phyloP scores from a whole-genome alignment of 2,113 vertebrate genomes.

The Acanthochromis polyacanthus region DNA sequence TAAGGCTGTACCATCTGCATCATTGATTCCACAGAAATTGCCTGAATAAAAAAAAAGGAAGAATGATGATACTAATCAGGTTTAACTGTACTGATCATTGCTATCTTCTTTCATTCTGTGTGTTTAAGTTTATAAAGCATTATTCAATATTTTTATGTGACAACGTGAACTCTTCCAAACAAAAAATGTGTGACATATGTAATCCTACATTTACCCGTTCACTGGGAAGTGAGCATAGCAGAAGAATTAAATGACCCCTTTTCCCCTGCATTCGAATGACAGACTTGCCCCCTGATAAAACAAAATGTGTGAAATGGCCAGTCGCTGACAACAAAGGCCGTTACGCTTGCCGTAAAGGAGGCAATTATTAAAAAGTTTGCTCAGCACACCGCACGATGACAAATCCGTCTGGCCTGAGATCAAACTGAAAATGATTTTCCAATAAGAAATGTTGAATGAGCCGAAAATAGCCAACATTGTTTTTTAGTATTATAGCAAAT shows the following conservation, averaged over 20 bases:
- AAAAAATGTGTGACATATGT: background rate
- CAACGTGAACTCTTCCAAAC: background rate
- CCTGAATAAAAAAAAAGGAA: background rate
- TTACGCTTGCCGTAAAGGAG: slow-evolving; percentile 2
- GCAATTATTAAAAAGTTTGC: slow-evolving; percentile 18
- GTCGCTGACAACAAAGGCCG: background rate
- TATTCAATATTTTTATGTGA: background rate
- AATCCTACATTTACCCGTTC: background rate
- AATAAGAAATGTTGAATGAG: background rate
- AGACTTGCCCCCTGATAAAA: slow-evolving; percentile 17
- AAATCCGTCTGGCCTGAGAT: slow-evolving; percentile 9
- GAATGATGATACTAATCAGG: slow-evolving; percentile 15
- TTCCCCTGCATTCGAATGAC: slow-evolving; percentile 8
- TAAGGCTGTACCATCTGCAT: slow-evolving; percentile 4
- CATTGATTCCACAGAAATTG: background rate
- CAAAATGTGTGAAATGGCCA: slow-evolving; percentile 24
- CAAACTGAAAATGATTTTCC: slow-evolving; percentile 3
- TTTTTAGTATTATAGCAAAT: background rate
- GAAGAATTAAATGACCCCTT: background rate
- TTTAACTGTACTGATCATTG: background rate
- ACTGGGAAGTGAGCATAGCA: slow-evolving; percentile 4
- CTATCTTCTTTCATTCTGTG: background rate
- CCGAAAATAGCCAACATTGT: slow-evolving; percentile 11
- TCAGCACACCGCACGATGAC: slow-evolving; percentile 6
- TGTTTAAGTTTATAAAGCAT: background rate